Base-by-base conservation (phyloP, 2,888 invertebrate genomes). In the Herminia tarsipennalis region DNA sequence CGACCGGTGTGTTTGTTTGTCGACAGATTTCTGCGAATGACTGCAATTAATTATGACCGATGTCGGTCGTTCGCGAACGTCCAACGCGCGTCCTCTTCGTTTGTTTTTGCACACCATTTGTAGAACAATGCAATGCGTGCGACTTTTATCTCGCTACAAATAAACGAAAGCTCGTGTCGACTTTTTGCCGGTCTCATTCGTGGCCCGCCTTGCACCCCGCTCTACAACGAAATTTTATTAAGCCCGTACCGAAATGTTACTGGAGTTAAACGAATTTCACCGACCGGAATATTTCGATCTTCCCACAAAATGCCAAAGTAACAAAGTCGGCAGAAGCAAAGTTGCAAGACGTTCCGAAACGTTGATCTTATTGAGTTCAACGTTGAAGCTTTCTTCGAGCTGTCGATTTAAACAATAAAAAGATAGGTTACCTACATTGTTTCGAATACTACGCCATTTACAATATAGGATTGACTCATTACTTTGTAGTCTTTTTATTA, bases 1-100 rank as follows among this genome's bases (percentile, higher is more conserved):
- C 69, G 74, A 66, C 63, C 73, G 70, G 73, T 74, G 65, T 72
- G 69, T 78, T 79, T 81, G 77, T 83, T 78, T 80, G 76, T 71
- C 66, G 69, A 72, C 77, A 73, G 77, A 82, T 84, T 87, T 88
- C 88, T 81, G 77, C 79, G 88, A 88, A 88, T 70, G 75, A 72
- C 70, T 68, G 79, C 81, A 88, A 90, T 90, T 88, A 89, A 88
- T 89, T 86, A 86, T 82, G 78, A 78, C 72, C 74, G 72, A 82
- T 77, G 82, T 76, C 70, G 73, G 73, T 81, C 76, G 81, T 75
- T 70, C 49, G 52, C 21, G 56, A 47, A 69, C 69, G 65, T 66
- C 49, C 56, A 59, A 55, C 61, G 56, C 53, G 71, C 66, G 66
- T 47, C 61, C 63, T 60, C 66, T 49, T 68, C 78, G 81, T 88